Evolutionary conservation across 1,140 invertebrate species (phyloP), one percentile per base, ranked within the genome.

Genomic region (Drosophila nannoptera): DNA sequence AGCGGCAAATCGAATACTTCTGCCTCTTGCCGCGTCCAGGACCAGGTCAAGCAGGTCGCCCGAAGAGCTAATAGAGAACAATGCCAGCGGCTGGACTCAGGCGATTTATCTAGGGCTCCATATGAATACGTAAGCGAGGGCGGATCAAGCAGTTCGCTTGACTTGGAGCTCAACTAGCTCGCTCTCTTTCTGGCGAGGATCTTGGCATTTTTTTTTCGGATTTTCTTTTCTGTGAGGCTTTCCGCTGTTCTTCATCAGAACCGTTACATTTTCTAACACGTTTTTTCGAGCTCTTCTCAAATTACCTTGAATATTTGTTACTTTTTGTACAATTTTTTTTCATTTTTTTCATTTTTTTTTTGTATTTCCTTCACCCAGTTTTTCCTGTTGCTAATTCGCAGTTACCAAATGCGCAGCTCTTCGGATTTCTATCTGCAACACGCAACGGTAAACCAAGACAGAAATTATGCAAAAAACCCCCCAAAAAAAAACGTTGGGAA

Each of bases 401-500:
- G 22, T 22, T 22, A 22, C 35, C 38, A 64, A 64, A 45, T 66
- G 66, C 66, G 42, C 71, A 69, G 62, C 58, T 56, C 55, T 31
- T 43, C 46, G 77, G 81, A 84, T 84, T 60, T 64, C 60, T 86
- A 84, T 84, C 81, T 84, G 54, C 60, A 84, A 86, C 81, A 84
- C 81, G 81, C 81, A 78, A 64, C 46, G 67, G 59, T 64, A 63
- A 80, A 73, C 61, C 68, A 62, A 46, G 32, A 48, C 43, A 32
- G 55, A 63, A 81, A 69, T 73, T 73, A 73, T 73, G 58, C 73
- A 68, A 73, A 68, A 72, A 58, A 31, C 12, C 8, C 3, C 22
- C 22, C 22, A n/a, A 46, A 38, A 59, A 66, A 58, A 22, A 22
- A 22, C 22, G 22, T 22, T 22, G 22, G 40, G 7, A 7, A 58